phyloP scores from a whole-genome alignment of 2,797 vertebrate species.

The Falco berigora region DNA sequence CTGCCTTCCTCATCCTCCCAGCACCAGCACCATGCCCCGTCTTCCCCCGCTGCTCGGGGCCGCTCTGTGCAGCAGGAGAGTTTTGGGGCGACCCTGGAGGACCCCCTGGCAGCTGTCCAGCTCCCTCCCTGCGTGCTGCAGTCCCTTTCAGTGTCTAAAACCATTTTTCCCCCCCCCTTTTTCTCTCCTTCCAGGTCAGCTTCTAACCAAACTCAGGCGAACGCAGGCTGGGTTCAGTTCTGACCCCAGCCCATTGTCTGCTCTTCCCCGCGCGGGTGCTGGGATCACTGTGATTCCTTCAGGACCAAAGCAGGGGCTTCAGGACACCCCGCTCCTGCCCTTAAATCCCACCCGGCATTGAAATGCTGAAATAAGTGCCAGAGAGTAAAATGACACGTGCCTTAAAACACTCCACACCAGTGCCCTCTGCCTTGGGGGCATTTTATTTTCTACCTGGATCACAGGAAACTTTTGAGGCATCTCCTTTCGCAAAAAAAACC shows the following conservation, averaged over 20 bases:
- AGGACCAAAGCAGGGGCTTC: constrained; percentile 20
- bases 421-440: rapidly evolving
- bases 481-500: neutral
- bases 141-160: neutral
- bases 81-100: neutral
- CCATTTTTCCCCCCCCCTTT: rapidly evolving
- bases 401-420: neutral
- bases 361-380: neutral
- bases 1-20: neutral
- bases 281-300: neutral
- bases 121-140: neutral
- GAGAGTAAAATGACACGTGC: neutral
- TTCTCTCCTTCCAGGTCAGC: constrained; percentile 67
- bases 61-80: neutral
- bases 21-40: rapidly evolving
- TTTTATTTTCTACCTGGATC: neutral
- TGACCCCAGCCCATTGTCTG: neutral
- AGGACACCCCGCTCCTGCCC: neutral
- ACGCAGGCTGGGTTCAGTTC: constrained; percentile 91
- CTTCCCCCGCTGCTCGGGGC: too few species aligned
- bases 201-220: constrained; percentile 70
- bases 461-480: neutral
- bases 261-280: neutral
- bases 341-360: rapidly evolving
- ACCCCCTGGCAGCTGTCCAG: rapidly evolving